A percentile compares a stretch with the other conserved stretches of the same genome.
These are phyloP conservation scores for Ips typographus DNA, from an alignment of 1,140 invertebrate genomes.

Conservation along the genomic window DNA sequence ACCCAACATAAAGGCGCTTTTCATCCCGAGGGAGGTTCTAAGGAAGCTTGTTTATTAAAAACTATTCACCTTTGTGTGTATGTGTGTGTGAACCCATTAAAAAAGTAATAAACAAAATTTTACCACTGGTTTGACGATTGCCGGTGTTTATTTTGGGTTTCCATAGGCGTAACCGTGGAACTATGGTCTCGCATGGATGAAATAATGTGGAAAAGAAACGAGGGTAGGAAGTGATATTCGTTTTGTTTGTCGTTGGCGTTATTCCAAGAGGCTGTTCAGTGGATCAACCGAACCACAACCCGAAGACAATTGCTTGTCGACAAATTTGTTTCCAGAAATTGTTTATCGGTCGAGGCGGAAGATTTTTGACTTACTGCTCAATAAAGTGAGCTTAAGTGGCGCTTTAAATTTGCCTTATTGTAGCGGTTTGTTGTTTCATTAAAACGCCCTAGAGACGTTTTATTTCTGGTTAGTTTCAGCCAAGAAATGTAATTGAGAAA, in stretches of 20 bases:
- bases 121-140: neutral
- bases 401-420: slow-evolving; percentile 24
- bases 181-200: neutral
- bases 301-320: slow-evolving; percentile 30
- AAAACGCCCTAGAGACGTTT: slow-evolving; percentile 19
- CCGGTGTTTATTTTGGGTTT: slow-evolving; percentile 6
- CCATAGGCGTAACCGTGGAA: neutral
- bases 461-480: slow-evolving; percentile 19
- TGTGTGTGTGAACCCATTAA: slow-evolving; percentile 13
- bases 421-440: slow-evolving; percentile 29
- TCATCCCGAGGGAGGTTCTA: slow-evolving; percentile 6
- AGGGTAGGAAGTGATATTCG: slow-evolving; percentile 6
- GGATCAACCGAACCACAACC: slow-evolving; percentile 27
- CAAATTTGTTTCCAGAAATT: slow-evolving; percentile 28
- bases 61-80: slow-evolving; percentile 29
- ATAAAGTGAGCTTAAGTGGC: slow-evolving; percentile 28
- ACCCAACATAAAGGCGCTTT: slow-evolving; percentile 18
- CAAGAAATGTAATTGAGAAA: slow-evolving; percentile 18
- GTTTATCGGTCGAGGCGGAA: slow-evolving; percentile 23
- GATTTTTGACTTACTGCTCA: slow-evolving; percentile 9
- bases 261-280: slow-evolving; percentile 22
- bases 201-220: slow-evolving; percentile 10
- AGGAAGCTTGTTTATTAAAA: slow-evolving; percentile 33
- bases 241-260: slow-evolving; percentile 17
- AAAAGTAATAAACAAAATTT: slow-evolving; percentile 15